Evolutionary conservation across 2,888 invertebrate species (phyloP), one percentile per base, ranked within the genome.

Genomic region (Drosophila cognata): DNA sequence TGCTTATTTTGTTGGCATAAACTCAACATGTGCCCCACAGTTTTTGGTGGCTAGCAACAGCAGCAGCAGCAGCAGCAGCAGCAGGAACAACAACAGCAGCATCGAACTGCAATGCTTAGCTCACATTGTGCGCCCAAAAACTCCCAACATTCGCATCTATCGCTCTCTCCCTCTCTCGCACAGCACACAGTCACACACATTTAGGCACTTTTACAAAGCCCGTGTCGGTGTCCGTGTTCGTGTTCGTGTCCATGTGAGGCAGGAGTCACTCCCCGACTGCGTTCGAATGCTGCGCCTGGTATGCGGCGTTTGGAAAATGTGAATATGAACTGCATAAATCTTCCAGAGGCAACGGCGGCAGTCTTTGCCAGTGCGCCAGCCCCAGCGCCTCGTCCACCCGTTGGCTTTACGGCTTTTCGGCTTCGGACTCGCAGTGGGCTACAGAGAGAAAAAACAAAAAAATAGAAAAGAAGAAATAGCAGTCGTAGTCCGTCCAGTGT

Each of bases 251-350:
- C 79, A 66, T 74, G 78, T 64, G 56, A 16, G 59, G 66, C 60
- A 59, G 43, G 61, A 41, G 64, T 21, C 74, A 66, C 74, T 79
- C 51, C 52, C 63, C 58, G 57, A 31, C 72, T 73, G 69, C 73
- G 76, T 88, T 80, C 90, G 90, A 82, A 79, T 83, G 79, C 78
- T 88, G 82, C 81, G 88, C 75, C 74, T 89, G 88, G 91, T 81
- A 83, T 91, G 84, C 83, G 84, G 88, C 86, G 81, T 89, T 89
- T 85, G 85, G 88, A 84, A 91, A 90, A 89, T 91, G 91, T 92
- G 91, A 92, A 92, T 91, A 91, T 92, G 91, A 92, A 92, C 92
- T 92, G 82, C 90, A 92, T 92, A 92, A 92, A 92, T 92, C 91
- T 89, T 84, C 71, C 78, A 84, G 90, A 85, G 86, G 81, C 88